A percentile compares a stretch with the other conserved stretches of the same genome.
These are phyloP conservation scores for Saiga tatarica DNA, from an alignment of 2,113 vertebrate species.

Conservation along the genomic window DNA sequence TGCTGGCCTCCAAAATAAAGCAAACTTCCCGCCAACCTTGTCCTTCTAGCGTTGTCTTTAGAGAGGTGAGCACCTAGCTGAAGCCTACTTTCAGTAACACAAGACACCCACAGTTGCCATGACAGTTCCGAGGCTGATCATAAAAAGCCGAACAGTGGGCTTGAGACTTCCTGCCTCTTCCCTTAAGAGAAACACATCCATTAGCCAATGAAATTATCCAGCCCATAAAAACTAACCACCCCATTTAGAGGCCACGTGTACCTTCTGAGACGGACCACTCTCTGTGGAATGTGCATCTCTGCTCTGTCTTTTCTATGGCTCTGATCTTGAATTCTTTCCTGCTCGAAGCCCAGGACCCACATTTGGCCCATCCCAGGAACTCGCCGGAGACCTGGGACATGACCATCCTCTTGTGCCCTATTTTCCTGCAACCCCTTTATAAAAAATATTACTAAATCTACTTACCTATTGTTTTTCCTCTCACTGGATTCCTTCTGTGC, in stretches of 20 bases:
- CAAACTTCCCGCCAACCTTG: not conserved
- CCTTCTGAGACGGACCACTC: not conserved
- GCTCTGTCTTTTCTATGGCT: not conserved
- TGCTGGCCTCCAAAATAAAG: not conserved
- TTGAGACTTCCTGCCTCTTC: not conserved
- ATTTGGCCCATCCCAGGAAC: not conserved
- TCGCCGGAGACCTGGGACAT: not conserved
- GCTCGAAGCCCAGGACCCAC: not conserved
- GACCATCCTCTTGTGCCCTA: not conserved
- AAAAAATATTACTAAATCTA: not conserved
- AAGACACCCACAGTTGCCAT: not conserved
- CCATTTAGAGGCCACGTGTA: not conserved
- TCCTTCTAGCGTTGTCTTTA: not conserved
- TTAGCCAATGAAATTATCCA: not conserved
- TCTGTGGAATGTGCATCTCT: not conserved
- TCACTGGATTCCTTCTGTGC: not conserved
- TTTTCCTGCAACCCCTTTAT: not conserved
- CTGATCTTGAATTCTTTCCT: not conserved
- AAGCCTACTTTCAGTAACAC: not conserved
- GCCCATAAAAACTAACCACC: not conserved
- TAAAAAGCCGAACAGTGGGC: not conserved
- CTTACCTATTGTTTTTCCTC: not conserved
- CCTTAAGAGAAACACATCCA: no score
- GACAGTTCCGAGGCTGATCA: not conserved
- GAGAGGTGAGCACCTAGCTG: not conserved